Percentiles rank a stretch among this genome's conserved stretches.
phyloP scores from a whole-genome alignment of 2,113 vertebrate genomes.

The Pongo abelii region DNA sequence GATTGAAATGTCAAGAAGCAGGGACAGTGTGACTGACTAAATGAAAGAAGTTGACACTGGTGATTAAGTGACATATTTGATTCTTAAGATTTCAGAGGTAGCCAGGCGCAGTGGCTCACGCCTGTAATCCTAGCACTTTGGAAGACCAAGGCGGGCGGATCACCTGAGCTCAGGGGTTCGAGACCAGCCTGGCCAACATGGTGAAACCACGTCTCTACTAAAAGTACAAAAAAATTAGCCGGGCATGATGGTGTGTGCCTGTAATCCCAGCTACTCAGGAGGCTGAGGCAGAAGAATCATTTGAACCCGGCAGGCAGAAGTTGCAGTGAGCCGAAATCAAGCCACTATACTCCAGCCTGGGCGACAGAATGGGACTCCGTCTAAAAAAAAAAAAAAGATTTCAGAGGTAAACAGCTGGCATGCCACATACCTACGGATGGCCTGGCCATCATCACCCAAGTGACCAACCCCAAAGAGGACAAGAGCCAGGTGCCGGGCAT shows the following conservation, averaged over 20 bases:
- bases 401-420: no score
- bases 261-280: neutral
- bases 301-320: neutral
- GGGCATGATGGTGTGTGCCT: neutral
- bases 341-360: neutral
- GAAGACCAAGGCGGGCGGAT: no score
- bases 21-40: neutral
- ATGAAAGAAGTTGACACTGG: neutral
- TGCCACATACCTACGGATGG: no score
- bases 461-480: no score
- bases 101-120: no score
- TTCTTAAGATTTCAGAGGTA: neutral
- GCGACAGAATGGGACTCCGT: accelerated
- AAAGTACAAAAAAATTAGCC: no score
- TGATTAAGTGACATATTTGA: neutral
- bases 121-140: no score
- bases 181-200: no score
- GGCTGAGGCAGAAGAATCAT: neutral
- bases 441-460: no score
- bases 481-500: no score
- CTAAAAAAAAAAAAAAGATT: neutral
- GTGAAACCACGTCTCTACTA: no score
- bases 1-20: neutral
- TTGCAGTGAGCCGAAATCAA: neutral
- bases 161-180: no score